A percentile compares a stretch with the other conserved stretches of the same genome.
These are phyloP conservation scores for Bothrops alternatus DNA, from an alignment of 2,797 vertebrate genomes.

Conservation along the genomic window DNA sequence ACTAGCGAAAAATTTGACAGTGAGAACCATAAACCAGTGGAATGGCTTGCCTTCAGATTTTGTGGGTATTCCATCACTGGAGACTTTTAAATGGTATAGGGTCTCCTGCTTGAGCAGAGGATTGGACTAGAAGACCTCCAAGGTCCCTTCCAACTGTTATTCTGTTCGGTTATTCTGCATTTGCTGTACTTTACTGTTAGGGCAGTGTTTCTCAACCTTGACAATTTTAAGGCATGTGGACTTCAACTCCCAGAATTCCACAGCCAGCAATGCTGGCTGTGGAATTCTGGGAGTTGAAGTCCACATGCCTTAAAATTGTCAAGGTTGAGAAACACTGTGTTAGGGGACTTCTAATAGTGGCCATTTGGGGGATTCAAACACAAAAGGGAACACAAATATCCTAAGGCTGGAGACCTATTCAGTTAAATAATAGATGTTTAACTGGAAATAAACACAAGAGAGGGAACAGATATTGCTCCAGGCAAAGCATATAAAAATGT, in stretches of 20 bases:
- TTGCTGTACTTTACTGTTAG: not conserved
- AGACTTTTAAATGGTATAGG: not conserved
- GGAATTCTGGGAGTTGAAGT: too few species aligned
- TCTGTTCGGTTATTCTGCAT: not conserved
- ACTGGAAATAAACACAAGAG: not conserved
- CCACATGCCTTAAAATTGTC: too few species aligned
- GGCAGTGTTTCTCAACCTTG: too few species aligned
- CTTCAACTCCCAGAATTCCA: too few species aligned
- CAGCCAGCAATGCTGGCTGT: too few species aligned
- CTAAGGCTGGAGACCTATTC: not conserved
- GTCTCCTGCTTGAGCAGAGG: too few species aligned
- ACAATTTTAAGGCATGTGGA: too few species aligned
- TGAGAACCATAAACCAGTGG: not conserved
- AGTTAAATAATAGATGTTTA: not conserved
- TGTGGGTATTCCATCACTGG: not conserved
- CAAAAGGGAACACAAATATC: not conserved
- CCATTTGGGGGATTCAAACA: not conserved
- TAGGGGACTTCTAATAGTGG: not conserved
- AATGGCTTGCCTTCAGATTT: not conserved
- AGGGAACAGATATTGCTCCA: not conserved
- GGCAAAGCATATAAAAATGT: not conserved
- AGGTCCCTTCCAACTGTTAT: not conserved
- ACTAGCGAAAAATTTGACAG: not conserved
- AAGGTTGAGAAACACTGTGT: too few species aligned
- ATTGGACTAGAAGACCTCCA: not conserved